Evolutionary conservation across 2,113 vertebrate genomes (phyloP).

Genomic region (Octodon degus): DNA sequence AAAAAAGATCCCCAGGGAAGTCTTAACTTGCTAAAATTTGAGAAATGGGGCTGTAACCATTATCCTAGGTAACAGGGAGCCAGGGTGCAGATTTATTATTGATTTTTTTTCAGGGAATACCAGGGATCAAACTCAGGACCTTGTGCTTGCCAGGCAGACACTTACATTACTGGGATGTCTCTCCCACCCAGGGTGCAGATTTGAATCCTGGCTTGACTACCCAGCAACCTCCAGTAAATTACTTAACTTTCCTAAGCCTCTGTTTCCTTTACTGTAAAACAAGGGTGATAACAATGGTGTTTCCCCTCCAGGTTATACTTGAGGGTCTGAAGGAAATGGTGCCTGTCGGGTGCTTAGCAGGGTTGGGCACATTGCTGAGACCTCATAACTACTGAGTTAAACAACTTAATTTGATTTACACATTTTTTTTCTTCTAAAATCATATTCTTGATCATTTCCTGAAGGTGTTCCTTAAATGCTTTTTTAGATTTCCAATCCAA

Average conservation of each 20-base stretch:
- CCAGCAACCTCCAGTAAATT: neutral
- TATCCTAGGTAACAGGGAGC: neutral
- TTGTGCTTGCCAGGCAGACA: too few relatives aligned
- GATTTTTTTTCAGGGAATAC: too few relatives aligned
- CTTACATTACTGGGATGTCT: too few relatives aligned
- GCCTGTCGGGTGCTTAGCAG: neutral
- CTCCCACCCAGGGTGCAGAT: neutral
- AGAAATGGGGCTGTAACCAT: neutral
- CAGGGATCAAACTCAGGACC: too few relatives aligned
- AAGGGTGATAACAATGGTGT: neutral
- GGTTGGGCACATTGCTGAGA: neutral
- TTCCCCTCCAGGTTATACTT: neutral
- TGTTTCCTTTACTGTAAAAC: slow-evolving; percentile 21
- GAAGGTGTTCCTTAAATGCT: neutral
- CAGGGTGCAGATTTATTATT: neutral
- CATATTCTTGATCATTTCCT: slow-evolving; percentile 21
- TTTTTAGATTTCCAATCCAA: neutral
- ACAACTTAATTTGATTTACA: neutral
- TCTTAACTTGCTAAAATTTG: neutral
- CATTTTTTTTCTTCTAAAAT: neutral
- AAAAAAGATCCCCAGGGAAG: neutral
- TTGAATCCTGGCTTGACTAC: neutral
- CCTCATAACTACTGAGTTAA: neutral
- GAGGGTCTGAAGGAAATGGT: neutral
- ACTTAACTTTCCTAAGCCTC: neutral